Conservation (phyloP, 92 coral and sea anemone species). For the Hydrozoanthus gracilis region DNA sequence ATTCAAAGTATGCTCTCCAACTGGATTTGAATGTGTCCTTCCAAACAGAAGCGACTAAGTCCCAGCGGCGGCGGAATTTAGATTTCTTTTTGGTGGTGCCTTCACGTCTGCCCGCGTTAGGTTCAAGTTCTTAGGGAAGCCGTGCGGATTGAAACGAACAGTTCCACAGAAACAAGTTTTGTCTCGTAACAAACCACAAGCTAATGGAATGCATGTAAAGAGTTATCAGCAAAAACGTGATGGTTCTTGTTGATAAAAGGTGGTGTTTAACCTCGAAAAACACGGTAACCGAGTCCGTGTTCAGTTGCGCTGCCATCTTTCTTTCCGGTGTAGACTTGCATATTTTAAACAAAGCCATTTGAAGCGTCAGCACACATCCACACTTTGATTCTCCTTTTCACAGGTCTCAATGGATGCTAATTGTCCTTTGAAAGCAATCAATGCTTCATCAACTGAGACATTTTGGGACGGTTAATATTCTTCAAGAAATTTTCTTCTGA, state of each 20-base stretch:
- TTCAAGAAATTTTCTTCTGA: neutral
- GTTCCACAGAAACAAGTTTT: constrained; percentile 68
- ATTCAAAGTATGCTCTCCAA: constrained; percentile 7
- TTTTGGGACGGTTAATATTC: too few species aligned
- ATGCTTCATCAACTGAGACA: neutral
- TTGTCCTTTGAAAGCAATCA: constrained; percentile 40
- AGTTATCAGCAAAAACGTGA: constrained; percentile 53
- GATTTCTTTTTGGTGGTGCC: constrained; percentile 45
- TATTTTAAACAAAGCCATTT: neutral
- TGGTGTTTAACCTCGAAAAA: constrained; percentile 26
- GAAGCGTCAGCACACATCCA: constrained; percentile 35
- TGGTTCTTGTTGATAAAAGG: constrained; percentile 39
- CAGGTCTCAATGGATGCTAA: constrained; percentile 12
- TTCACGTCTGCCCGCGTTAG: constrained; percentile 24
- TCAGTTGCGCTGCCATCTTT: constrained; percentile 39
- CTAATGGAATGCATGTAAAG: constrained; percentile 53
- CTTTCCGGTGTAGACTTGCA: constrained; percentile 22
- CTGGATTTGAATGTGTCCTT: constrained; percentile 65
- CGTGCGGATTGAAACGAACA: constrained; percentile 50
- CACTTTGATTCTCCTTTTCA: constrained; percentile 37
- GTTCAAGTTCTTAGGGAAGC: constrained; percentile 49
- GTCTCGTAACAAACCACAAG: constrained; percentile 52
- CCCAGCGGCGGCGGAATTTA: constrained; percentile 30
- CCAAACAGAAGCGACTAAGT: constrained; percentile 56
- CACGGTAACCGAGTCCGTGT: constrained; percentile 55